A percentile compares a stretch with the other conserved stretches of the same genome.
phyloP scores from a whole-genome alignment of 37 sponge, comb jelly and placozoan species.

The Dysidea cf. avara region DNA sequence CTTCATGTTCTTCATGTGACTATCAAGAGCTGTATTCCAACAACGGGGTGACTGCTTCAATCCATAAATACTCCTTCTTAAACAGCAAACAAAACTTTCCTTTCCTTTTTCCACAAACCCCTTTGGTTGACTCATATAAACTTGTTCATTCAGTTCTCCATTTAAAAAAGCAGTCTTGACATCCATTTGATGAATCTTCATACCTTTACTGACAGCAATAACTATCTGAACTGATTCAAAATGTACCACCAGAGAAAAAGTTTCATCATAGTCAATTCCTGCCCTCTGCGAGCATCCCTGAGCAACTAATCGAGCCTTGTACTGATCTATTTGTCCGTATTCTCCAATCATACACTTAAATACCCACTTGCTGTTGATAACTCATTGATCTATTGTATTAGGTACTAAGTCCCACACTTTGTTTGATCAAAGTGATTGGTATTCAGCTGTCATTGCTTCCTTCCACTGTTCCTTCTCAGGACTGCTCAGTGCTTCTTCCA shows the following conservation, averaged over 20 bases:
- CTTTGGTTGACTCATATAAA: slow-evolving; percentile 22
- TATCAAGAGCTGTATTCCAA: slow-evolving; percentile 19
- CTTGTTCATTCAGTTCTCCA: slow-evolving; percentile 17
- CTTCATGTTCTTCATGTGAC: slow-evolving; percentile 24
- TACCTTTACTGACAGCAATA: slow-evolving; percentile 21
- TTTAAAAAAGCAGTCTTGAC: slow-evolving; percentile 16
- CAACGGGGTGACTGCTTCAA: slow-evolving; percentile 35
- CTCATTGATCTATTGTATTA: not conserved
- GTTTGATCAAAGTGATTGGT: slow-evolving; percentile 4
- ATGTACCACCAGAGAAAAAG: slow-evolving; percentile 19
- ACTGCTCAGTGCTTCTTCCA: slow-evolving; percentile 20
- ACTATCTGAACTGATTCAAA: slow-evolving; percentile 22
- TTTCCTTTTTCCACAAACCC: slow-evolving; percentile 24
- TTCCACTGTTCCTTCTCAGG: slow-evolving; percentile 12
- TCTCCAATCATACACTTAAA: slow-evolving; percentile 8
- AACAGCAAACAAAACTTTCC: slow-evolving; percentile 20
- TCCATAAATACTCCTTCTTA: slow-evolving; percentile 34
- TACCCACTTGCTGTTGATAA: slow-evolving; percentile 23
- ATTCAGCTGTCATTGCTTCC: slow-evolving; percentile 29
- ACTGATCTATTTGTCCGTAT: slow-evolving; percentile 7
- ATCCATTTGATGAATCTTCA: slow-evolving; percentile 32
- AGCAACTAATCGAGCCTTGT: slow-evolving; percentile 19
- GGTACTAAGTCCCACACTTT: slow-evolving; percentile 29
- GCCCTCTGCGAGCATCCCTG: slow-evolving; percentile 26
- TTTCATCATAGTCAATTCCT: slow-evolving; percentile 30